These are phyloP conservation scores for Acanthosepion pharaonis DNA, from an alignment of 2,888 invertebrate genomes.

Conservation along the genomic window DNA sequence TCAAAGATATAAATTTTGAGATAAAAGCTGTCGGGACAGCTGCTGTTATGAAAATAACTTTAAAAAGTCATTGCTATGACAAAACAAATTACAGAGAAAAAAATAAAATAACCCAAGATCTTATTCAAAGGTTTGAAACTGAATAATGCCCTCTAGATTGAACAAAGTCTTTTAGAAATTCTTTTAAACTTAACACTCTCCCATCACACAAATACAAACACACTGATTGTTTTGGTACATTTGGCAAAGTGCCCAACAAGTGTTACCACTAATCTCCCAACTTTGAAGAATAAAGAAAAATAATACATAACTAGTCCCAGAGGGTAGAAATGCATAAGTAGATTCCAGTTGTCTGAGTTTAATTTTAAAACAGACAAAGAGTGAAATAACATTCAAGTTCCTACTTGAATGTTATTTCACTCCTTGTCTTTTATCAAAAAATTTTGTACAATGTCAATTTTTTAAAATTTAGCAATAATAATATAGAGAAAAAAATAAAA, in stretches of 20 bases:
- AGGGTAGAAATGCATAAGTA: not conserved
- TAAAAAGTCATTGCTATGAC: no score
- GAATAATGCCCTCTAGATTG: not conserved
- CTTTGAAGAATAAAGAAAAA: not conserved
- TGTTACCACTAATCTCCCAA: not conserved
- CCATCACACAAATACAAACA: not conserved
- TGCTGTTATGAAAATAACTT: no score
- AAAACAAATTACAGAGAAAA: no score
- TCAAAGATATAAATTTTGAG: no score
- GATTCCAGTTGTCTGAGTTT: not conserved
- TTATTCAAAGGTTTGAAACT: no score
- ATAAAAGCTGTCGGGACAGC: no score
- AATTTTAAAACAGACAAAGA: no score
- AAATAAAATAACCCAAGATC: no score
- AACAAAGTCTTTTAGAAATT: not conserved
- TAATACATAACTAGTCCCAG: not conserved
- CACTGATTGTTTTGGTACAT: not conserved
- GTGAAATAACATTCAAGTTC: not conserved
- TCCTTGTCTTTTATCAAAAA: no score
- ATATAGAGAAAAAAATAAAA: no score
- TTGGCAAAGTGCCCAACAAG: slow-evolving; percentile 33
- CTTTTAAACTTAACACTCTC: not conserved
- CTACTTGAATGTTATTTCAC: not conserved
- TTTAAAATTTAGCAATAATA: no score
- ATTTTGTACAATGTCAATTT: no score